These are phyloP conservation scores for Cinclus mexicanus DNA, from an alignment of 2,113 vertebrate genomes.

Conservation along the genomic window DNA sequence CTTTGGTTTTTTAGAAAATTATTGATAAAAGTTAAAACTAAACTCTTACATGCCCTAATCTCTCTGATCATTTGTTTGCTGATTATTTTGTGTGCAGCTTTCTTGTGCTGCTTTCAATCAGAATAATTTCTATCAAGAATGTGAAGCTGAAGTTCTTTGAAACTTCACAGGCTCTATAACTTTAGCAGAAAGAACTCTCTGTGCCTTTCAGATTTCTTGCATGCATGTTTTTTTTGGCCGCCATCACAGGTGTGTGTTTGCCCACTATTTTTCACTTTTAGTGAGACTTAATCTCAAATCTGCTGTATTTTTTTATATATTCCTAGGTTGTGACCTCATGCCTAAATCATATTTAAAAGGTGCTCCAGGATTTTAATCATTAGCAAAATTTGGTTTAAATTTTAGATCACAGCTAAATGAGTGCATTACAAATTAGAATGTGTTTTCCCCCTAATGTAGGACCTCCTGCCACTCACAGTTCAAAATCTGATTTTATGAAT, in stretches of 20 bases:
- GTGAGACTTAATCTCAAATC: background rate
- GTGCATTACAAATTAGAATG: background rate
- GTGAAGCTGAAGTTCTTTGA: background rate
- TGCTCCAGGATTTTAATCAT: background rate
- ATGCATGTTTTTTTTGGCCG: fast-evolving
- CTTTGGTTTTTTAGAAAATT: background rate
- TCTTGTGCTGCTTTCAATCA: background rate
- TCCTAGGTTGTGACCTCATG: background rate
- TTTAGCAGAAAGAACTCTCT: background rate
- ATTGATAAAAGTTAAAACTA: background rate
- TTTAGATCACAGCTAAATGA: background rate
- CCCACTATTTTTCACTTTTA: background rate
- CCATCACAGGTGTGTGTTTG: background rate
- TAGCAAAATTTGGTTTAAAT: background rate
- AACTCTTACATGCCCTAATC: background rate
- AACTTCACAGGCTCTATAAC: background rate
- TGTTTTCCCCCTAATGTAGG: background rate
- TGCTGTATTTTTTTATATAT: background rate
- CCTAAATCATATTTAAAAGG: background rate
- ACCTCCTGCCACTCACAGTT: background rate
- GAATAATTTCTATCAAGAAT: background rate
- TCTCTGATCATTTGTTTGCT: background rate
- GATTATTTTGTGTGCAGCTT: background rate
- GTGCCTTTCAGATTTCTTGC: background rate
- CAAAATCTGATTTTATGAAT: background rate